These are phyloP conservation scores for Ataeniobius toweri DNA, from an alignment of 2,797 vertebrate genomes.

Conservation along the genomic window DNA sequence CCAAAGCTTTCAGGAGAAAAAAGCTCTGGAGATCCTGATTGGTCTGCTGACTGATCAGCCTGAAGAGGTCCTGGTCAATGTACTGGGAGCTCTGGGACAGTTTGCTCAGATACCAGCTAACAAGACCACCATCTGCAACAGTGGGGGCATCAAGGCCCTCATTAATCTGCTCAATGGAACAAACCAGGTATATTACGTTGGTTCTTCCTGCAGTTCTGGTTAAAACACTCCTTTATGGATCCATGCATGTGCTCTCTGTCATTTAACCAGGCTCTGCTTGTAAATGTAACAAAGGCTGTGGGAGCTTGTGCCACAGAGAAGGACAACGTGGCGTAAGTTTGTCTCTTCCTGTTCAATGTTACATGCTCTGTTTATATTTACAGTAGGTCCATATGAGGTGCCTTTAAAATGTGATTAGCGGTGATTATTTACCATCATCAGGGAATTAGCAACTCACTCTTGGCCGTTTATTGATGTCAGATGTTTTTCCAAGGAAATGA, in stretches of 20 bases:
- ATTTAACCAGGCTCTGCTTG: constrained; percentile 80
- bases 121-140: constrained; percentile 81
- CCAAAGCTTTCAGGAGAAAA: constrained; percentile 87
- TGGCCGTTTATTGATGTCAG: constrained; percentile 48
- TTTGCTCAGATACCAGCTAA: constrained; percentile 87
- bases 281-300: constrained; percentile 91
- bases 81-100: constrained; percentile 90
- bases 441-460: constrained; percentile 37
- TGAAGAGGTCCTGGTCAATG: constrained; percentile 92
- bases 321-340: constrained; percentile 90
- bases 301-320: constrained; percentile 77
- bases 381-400: constrained; percentile 24
- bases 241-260: constrained; percentile 5
- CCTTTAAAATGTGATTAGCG: constrained; percentile 43
- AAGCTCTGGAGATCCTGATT: constrained; percentile 85
- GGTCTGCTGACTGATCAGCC: constrained; percentile 88
- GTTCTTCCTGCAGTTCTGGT: background rate
- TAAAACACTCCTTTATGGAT: background rate
- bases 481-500: constrained; percentile 48
- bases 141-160: constrained; percentile 86
- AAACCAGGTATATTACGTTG: constrained; percentile 71
- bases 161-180: constrained; percentile 88
- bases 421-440: constrained; percentile 29
- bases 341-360: constrained; percentile 10
- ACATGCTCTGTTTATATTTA: constrained; percentile 20